Base-by-base conservation (phyloP, 92 coral and sea anemone genomes). In the Phenganax marumi region DNA sequence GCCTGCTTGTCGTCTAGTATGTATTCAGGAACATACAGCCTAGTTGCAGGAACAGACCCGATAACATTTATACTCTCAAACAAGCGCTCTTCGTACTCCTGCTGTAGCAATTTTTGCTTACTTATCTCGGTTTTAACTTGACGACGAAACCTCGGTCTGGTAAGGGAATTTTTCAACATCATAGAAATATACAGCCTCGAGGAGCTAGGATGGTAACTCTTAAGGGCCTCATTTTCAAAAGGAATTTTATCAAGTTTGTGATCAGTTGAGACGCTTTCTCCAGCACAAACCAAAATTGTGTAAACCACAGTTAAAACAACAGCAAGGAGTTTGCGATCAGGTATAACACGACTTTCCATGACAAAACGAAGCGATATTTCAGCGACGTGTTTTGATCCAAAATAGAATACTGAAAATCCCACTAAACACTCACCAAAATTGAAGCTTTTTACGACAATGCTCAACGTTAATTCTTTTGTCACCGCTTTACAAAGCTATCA, bases 11-110 rank as follows among this genome's bases (percentile, higher is more conserved):
- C 70, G 8, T 57, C 33, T 26, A 25, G 50, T 47, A 62, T 13
- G 48, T 57, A 39, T 39, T 78, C 83, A 43, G 73, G 83, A 3
- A 78, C 83, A 50, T 61, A 78, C 72, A 78, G 52, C 61, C 83
- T 71, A 7, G 83, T 78, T n/a, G 83, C 57, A 21, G 50, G 60
- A 61, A 78, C 33, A 14, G 23, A 11, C 61, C 83, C 83, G 17
- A 78, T 78, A 50, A 62, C 63, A n/a, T 62, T 52, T 23, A 78
- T 21, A 47, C 71, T 26, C 70, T 62, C 57, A 12, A 63, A n/a
- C 7, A 78, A 49, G 51, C 60, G 52, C 1, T 72, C 24, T 58
- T 78, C 83, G 68, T 61, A 61, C 60, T 62, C 83, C 39, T 12
- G 10, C 19, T 58, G 65, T 23, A 9, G 1, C 8, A 12, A 33